Percentiles rank a stretch among this genome's conserved stretches.
Conservation (phyloP, 2,888 invertebrate genomes). For the Rhingia campestris region DNA sequence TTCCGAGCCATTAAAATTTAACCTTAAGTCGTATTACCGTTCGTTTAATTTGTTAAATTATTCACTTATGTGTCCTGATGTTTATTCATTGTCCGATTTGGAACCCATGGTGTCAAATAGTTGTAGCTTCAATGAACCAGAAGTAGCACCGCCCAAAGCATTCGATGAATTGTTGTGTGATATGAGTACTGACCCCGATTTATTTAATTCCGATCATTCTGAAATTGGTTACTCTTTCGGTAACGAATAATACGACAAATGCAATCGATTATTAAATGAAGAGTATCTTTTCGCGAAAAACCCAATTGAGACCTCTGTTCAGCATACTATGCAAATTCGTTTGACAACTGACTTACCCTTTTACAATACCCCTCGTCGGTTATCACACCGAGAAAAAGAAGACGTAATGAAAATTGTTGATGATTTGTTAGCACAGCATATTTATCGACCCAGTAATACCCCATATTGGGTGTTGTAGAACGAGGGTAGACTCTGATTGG, state of each 20-base stretch:
- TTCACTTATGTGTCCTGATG: constrained; percentile 4
- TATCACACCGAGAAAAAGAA: constrained; percentile 24
- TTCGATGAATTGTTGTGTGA: constrained; percentile 13
- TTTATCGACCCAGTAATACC: too few species aligned
- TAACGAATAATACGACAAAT: constrained; percentile 8
- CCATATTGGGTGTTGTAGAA: too few species aligned
- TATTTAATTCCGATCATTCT: not conserved
- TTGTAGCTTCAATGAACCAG: too few species aligned
- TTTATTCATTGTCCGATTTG: not conserved
- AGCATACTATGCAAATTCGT: constrained; percentile 16
- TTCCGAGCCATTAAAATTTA: constrained; percentile 16
- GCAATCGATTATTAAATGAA: constrained; percentile 15
- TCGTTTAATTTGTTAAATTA: constrained; percentile 10
- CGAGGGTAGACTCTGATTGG: too few species aligned
- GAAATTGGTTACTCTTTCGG: constrained; percentile 19
- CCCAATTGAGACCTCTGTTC: not conserved
- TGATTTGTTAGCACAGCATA: constrained; percentile 22
- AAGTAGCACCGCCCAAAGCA: not conserved
- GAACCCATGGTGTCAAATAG: not conserved
- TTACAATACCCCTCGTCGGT: not conserved
- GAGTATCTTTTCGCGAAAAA: constrained; percentile 17
- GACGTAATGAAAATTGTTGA: constrained; percentile 10
- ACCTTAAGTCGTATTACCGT: constrained; percentile 19
- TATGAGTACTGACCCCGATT: constrained; percentile 2
- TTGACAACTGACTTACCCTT: not conserved